phyloP scores from a whole-genome alignment of 2,113 vertebrate genomes.

The Panthera leo region DNA sequence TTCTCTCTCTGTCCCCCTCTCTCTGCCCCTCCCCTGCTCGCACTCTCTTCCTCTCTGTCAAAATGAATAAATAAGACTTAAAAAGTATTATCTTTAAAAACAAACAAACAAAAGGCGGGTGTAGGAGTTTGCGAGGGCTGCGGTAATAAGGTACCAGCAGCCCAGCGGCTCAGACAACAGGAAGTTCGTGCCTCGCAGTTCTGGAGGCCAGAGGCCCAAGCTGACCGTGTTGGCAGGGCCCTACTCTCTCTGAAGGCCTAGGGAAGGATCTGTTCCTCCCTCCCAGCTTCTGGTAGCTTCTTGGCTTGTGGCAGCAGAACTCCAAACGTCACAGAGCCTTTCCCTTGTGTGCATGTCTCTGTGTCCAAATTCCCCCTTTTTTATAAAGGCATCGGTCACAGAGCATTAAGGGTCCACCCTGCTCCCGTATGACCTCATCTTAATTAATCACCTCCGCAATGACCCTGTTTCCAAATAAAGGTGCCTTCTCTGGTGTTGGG shows the following conservation, averaged over 20 bases:
- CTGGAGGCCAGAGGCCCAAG: too few species aligned
- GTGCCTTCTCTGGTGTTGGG: neutral
- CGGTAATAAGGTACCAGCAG: too few species aligned
- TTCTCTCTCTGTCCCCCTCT: neutral
- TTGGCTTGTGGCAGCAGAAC: neutral
- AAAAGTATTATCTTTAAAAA: too few species aligned
- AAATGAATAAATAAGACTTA: too few species aligned
- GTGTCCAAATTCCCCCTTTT: neutral
- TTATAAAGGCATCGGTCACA: neutral
- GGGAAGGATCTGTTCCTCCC: neutral
- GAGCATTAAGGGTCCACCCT: neutral
- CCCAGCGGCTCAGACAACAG: too few species aligned
- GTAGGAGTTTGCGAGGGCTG: too few species aligned
- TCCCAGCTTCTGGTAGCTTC: neutral
- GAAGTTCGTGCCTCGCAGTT: too few species aligned
- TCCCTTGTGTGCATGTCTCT: neutral
- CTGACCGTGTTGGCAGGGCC: too few species aligned
- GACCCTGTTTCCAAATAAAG: neutral
- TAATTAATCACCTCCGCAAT: neutral
- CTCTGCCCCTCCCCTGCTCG: neutral
- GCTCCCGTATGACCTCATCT: neutral
- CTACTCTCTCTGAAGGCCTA: neutral
- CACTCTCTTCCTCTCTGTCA: too few species aligned
- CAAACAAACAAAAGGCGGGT: too few species aligned
- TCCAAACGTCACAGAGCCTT: neutral